Percentiles rank a stretch among this genome's conserved stretches.
phyloP scores from a whole-genome alignment of 1,140 invertebrate genomes.

The Palaemon carinicauda region DNA sequence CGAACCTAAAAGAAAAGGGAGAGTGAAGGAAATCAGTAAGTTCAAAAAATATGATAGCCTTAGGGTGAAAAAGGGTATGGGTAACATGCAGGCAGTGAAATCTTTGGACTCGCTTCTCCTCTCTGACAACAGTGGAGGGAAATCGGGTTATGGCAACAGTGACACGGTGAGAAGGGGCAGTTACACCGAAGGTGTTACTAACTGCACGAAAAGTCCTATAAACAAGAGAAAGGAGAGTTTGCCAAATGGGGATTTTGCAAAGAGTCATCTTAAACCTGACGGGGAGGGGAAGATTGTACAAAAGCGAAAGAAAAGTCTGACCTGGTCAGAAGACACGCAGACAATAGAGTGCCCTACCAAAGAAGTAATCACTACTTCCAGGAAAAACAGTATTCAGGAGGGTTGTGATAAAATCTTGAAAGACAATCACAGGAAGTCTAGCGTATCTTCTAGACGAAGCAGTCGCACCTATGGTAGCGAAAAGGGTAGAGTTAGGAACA shows the following conservation, averaged over 20 bases:
- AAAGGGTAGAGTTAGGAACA: slow-evolving; percentile 59
- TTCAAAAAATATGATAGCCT: background rate
- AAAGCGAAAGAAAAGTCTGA: slow-evolving; percentile 57
- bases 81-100: background rate
- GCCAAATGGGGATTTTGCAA: background rate
- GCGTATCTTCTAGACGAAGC: slow-evolving; percentile 63
- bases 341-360: slow-evolving; percentile 61
- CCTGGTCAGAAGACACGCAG: slow-evolving; percentile 58
- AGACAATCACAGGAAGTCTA: background rate
- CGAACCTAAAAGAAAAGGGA: background rate
- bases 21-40: background rate
- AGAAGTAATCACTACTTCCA: background rate
- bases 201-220: background rate
- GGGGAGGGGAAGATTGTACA: slow-evolving; percentile 5
- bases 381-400: background rate
- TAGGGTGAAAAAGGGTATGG: background rate
- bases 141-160: background rate
- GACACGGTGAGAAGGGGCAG: background rate
- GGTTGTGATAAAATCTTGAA: background rate
- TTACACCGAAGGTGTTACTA: background rate
- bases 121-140: background rate
- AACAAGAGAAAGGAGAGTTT: background rate
- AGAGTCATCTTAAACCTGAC: background rate
- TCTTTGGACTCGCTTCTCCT: background rate
- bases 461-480: slow-evolving; percentile 63